These are phyloP conservation scores for Agrotis ipsilon DNA, from an alignment of 2,888 invertebrate species.

Conservation along the genomic window DNA sequence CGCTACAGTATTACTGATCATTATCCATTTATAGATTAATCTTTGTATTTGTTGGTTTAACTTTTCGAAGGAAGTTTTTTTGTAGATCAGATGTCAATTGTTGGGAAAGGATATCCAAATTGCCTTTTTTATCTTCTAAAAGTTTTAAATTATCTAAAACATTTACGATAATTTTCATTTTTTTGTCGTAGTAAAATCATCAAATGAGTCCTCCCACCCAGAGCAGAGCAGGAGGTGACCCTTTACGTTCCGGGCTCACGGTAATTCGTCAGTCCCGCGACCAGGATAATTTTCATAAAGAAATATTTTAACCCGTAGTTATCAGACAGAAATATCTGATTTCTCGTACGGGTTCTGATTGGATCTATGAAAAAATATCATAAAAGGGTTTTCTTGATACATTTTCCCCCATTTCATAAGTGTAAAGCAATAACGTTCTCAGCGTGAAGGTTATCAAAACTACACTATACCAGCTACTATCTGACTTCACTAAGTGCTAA, in stretches of 20 bases:
- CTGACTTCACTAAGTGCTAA: constrained; percentile 55
- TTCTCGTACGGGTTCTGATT: not conserved
- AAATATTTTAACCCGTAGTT: too few species aligned
- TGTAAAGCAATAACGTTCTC: constrained; percentile 36
- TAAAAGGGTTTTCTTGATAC: constrained; percentile 17
- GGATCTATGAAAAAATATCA: constrained; percentile 2
- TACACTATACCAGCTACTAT: constrained; percentile 34
- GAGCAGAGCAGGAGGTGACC: too few species aligned
- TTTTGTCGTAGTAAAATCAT: too few species aligned
- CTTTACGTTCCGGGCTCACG: too few species aligned
- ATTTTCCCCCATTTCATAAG: constrained; percentile 18
- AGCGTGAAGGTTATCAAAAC: constrained; percentile 44
- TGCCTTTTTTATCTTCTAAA: too few species aligned
- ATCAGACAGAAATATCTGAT: not conserved
- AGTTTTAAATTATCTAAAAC: not conserved
- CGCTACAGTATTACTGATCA: constrained; percentile 36
- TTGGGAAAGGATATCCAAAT: too few species aligned
- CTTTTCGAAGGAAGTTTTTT: constrained; percentile 1
- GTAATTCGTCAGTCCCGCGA: too few species aligned
- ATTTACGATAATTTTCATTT: too few species aligned
- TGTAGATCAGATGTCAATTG: not conserved
- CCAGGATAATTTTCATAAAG: too few species aligned
- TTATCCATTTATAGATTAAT: constrained; percentile 40
- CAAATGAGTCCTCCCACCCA: too few species aligned
- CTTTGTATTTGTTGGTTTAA: constrained; percentile 9